Evolutionary conservation across 2,113 vertebrate species (phyloP), one percentile per base, ranked within the genome.

Genomic region (Acrocephalus kingi): DNA sequence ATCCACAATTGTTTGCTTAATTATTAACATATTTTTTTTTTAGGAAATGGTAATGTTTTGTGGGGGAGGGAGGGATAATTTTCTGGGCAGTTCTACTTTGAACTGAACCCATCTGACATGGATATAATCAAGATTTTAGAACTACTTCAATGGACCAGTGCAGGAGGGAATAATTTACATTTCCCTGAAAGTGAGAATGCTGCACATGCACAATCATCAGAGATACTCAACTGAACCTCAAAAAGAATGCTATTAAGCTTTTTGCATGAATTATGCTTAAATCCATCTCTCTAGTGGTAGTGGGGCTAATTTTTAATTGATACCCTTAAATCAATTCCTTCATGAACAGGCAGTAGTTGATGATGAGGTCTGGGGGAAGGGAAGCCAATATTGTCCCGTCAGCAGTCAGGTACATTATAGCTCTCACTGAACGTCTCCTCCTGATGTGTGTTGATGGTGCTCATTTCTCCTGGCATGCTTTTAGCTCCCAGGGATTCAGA

Each of bases 391-490:
- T 63, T 71, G 85, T 84, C 69, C 84, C 0, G 11, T 48, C 84
- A 88, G 95, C 58, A 96, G 84, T 23, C 92, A 93, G 92, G 94
- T 93, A 68, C 97, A 85, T 96, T 87, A 84, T 19, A 55, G 87
- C 68, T 24, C 43, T 67, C 2, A 7, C 35, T 46, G 33, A 63
- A 49, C 4, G 0, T 86, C 91, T 96, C 54, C 56, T 62, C 22
- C 63, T 90, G 92, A 95, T 72, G 27, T 67, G 79, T 88, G 96
- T 72, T 95, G 94, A 95, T 71, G 87, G 96, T 37, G 52, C 83
- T 95, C 84, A 41, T 97, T 86, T 94, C 94, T 97, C 89, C 89
- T 94, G 97, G 94, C 97, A 93, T 94, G 93, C 92, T 97, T 96
- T 89, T 81, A 92, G 93, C 62, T 54, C 78, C 77, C 41, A 15